These are phyloP conservation scores for Oxyscelio sp. DNA, from an alignment of 2,888 invertebrate species.

Conservation along the genomic window DNA sequence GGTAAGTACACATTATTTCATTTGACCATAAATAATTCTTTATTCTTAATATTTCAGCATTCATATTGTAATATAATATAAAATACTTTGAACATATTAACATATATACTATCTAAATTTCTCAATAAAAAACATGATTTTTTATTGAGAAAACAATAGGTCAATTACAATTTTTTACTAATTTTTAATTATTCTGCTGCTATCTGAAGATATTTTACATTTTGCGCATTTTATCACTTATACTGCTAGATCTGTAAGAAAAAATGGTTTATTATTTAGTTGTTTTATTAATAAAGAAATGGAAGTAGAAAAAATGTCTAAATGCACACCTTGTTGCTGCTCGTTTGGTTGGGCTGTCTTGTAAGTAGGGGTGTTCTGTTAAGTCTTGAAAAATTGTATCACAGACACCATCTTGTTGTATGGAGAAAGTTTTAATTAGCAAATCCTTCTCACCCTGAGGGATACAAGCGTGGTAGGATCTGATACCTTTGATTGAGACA, in stretches of 20 bases:
- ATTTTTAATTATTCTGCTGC: background rate
- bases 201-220: background rate
- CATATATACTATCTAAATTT: no score
- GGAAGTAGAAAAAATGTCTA: background rate
- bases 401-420: background rate
- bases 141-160: no score
- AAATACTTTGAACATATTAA: no score
- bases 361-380: background rate
- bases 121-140: no score
- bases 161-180: no score
- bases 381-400: background rate
- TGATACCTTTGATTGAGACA: slow-evolving; percentile 1
- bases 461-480: background rate
- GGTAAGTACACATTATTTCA: no score
- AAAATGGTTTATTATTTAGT: background rate
- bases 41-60: no score
- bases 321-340: slow-evolving; percentile 3
- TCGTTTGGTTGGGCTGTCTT: slow-evolving; percentile 1
- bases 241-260: slow-evolving; percentile 5
- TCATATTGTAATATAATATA: no score
- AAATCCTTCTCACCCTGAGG: slow-evolving; percentile 7
- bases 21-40: no score
- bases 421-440: background rate
- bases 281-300: slow-evolving; percentile 4
- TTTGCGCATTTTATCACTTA: slow-evolving; percentile 50